A percentile compares a stretch with the other conserved stretches of the same genome.
These are phyloP conservation scores for Orientallactaga sibirica DNA, from an alignment of 2,797 vertebrate species.

Conservation along the genomic window DNA sequence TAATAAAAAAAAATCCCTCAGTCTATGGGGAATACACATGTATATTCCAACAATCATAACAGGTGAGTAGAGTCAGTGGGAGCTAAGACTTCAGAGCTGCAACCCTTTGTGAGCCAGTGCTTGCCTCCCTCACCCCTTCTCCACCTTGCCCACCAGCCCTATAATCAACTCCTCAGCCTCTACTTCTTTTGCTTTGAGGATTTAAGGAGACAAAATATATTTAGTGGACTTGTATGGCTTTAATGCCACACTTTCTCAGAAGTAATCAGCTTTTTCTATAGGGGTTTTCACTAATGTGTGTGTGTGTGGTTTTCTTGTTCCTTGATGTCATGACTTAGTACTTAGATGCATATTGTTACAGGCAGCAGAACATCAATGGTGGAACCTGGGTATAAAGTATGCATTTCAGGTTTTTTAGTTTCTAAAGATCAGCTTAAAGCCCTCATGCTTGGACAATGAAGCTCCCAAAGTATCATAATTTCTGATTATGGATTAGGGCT, in stretches of 20 bases:
- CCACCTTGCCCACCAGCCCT: background rate
- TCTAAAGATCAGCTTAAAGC: background rate
- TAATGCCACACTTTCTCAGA: background rate
- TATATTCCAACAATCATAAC: background rate
- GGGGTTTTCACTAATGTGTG: background rate
- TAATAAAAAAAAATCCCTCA: too few relatives aligned
- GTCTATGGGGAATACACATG: too few relatives aligned
- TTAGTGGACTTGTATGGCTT: background rate
- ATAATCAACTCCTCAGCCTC: background rate
- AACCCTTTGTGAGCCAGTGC: too few relatives aligned
- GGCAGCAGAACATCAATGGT: background rate
- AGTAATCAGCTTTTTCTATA: background rate
- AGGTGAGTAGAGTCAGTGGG: background rate
- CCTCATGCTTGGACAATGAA: background rate
- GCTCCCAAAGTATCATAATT: background rate
- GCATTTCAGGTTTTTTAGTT: background rate
- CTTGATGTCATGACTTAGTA: background rate
- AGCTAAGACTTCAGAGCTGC: background rate
- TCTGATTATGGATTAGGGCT: background rate
- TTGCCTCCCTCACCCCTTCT: background rate
- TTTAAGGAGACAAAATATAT: slow-evolving; percentile 35
- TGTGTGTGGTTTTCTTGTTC: background rate
- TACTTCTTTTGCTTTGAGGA: background rate
- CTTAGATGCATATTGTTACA: background rate
- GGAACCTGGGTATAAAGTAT: background rate